These are phyloP conservation scores for Archaeoteleia sp. DNA, from an alignment of 2,888 invertebrate species.

Conservation along the genomic window DNA sequence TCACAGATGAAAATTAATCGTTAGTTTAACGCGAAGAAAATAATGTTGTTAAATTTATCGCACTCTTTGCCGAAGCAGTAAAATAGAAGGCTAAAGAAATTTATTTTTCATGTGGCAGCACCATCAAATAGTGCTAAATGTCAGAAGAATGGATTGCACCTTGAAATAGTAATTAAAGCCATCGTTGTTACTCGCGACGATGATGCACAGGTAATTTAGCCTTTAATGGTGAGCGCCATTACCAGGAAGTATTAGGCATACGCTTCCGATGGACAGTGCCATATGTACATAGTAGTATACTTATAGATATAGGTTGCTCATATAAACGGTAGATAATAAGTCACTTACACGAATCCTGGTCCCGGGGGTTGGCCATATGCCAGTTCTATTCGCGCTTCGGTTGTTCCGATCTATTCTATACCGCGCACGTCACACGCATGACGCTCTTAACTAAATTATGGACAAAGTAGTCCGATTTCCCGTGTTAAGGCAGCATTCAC, in stretches of 20 bases:
- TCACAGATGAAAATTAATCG: too few species aligned
- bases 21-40: too few species aligned
- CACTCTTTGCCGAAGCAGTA: too few species aligned
- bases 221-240: constrained; percentile 64
- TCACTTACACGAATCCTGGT: constrained; percentile 73
- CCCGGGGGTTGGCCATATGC: constrained; percentile 72
- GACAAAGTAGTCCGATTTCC: constrained; percentile 73
- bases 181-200: constrained; percentile 22
- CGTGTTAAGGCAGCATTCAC: constrained; percentile 67
- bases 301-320: constrained; percentile 59
- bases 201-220: constrained; percentile 33
- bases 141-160: too few species aligned
- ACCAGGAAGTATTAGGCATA: constrained; percentile 64
- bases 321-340: constrained; percentile 74
- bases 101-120: too few species aligned
- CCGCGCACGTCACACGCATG: constrained; percentile 74
- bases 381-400: constrained; percentile 74
- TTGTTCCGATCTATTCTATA: constrained; percentile 74
- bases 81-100: too few species aligned
- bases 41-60: too few species aligned
- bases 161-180: constrained; percentile 14
- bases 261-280: constrained; percentile 52
- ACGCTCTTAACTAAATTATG: constrained; percentile 75
- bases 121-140: too few species aligned
- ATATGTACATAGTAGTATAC: constrained; percentile 45